These are phyloP conservation scores for Cryptotermes secundus DNA, from an alignment of 1,140 invertebrate genomes.

Conservation along the genomic window DNA sequence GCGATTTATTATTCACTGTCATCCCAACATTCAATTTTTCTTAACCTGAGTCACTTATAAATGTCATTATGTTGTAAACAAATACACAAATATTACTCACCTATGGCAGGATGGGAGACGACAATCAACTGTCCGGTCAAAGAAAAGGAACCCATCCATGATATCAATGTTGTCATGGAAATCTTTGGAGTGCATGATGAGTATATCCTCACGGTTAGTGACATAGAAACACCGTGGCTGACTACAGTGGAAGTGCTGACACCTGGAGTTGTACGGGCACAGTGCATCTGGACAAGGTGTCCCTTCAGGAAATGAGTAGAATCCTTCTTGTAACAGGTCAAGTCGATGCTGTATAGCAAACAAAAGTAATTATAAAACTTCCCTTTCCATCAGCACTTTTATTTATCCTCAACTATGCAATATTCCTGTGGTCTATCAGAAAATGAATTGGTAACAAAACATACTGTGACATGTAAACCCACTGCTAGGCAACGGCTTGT, in stretches of 20 bases:
- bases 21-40: too few species aligned
- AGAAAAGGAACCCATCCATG: conserved; percentile 78
- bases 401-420: too few species aligned
- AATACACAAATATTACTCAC: conserved; percentile 43
- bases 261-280: conserved; percentile 57
- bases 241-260: conserved; percentile 74
- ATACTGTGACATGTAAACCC: too few species aligned
- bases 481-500: too few species aligned
- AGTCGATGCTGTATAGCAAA: conserved; percentile 28
- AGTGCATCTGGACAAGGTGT: conserved; percentile 62
- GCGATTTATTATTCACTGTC: too few species aligned
- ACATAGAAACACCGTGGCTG: conserved; percentile 72
- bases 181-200: conserved; percentile 73
- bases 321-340: conserved; percentile 42
- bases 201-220: conserved; percentile 64
- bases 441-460: too few species aligned
- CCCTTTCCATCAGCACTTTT: too few species aligned
- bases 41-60: too few species aligned
- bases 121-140: conserved; percentile 76
- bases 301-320: conserved; percentile 60
- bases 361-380: background rate
- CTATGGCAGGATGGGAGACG: conserved; percentile 63
- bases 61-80: too few species aligned
- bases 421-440: too few species aligned
- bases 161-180: conserved; percentile 83